Evolutionary conservation across 1,140 invertebrate genomes (phyloP).

Genomic region (Cephus cinctus): DNA sequence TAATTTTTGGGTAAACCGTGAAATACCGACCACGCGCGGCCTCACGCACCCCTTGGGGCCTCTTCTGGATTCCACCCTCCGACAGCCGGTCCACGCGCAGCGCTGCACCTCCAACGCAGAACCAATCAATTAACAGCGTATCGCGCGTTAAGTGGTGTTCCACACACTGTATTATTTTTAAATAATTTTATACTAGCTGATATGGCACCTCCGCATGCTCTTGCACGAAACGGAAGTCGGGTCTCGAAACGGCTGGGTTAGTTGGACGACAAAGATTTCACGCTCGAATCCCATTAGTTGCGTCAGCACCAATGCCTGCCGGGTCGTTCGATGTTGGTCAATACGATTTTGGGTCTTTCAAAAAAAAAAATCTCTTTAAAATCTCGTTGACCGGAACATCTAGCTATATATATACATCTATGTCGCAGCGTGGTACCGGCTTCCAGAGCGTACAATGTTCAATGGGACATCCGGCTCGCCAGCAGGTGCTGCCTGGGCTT

Average conservation of each 20-base stretch:
- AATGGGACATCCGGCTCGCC: conserved; percentile 34
- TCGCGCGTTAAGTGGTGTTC: conserved; percentile 22
- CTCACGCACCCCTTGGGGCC: conserved; percentile 22
- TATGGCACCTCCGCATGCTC: background rate
- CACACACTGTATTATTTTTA: too few relatives aligned
- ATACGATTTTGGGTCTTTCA: conserved; percentile 23
- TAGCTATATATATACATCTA: too few relatives aligned
- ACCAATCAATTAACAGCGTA: conserved; percentile 45
- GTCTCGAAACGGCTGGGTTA: conserved; percentile 7
- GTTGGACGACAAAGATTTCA: conserved; percentile 34
- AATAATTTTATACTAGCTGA: too few relatives aligned
- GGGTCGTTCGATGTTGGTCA: conserved; percentile 20
- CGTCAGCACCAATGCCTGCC: background rate
- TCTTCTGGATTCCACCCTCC: conserved; percentile 23
- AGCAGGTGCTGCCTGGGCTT: conserved; percentile 22
- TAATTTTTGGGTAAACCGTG: conserved; percentile 49
- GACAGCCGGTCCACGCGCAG: conserved; percentile 48
- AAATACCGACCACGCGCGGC: conserved; percentile 41
- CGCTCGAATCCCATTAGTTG: conserved; percentile 20
- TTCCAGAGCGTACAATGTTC: conserved; percentile 30
- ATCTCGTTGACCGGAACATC: conserved; percentile 27
- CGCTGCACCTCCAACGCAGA: conserved; percentile 27
- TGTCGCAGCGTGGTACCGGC: conserved; percentile 24
- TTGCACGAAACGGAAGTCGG: background rate
- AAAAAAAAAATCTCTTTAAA: conserved; percentile 38